Conservation (phyloP, 2,888 invertebrate species). For the Achlya flavicornis region DNA sequence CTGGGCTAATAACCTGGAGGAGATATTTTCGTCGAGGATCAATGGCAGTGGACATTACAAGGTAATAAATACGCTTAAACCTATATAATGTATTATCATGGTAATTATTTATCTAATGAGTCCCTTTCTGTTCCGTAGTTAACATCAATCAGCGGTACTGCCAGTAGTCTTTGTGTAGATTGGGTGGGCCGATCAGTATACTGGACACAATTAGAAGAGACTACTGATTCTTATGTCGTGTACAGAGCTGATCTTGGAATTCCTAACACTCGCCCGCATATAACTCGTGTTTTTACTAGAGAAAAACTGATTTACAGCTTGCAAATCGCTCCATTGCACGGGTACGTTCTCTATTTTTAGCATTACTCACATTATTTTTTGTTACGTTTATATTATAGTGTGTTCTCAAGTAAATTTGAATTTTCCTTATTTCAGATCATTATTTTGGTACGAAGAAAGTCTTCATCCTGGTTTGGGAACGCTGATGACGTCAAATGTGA, state of each 20-base stretch:
- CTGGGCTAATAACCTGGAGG: slow-evolving; percentile 92
- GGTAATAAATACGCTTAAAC: slow-evolving; percentile 41
- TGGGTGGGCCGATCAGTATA: slow-evolving; percentile 94
- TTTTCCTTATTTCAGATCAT: slow-evolving; percentile 70
- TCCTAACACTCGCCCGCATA: slow-evolving; percentile 79
- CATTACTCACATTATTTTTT: neutral
- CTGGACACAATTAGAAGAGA: slow-evolving; percentile 87
- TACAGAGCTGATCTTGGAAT: slow-evolving; percentile 87
- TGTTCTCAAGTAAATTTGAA: slow-evolving; percentile 6
- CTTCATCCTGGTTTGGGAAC: slow-evolving; percentile 83
- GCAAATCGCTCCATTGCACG: slow-evolving; percentile 89
- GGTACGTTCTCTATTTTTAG: slow-evolving; percentile 67
- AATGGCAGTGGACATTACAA: slow-evolving; percentile 80
- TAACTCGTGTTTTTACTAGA: slow-evolving; percentile 82
- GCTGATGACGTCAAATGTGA: slow-evolving; percentile 85
- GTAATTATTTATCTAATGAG: too few species aligned
- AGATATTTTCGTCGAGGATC: slow-evolving; percentile 86
- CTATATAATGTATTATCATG: neutral
- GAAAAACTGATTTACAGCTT: slow-evolving; percentile 86
- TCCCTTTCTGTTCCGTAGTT: slow-evolving; percentile 53
- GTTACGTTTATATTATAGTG: neutral
- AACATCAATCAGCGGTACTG: slow-evolving; percentile 73
- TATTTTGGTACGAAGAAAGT: slow-evolving; percentile 91
- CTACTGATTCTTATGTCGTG: slow-evolving; percentile 79
- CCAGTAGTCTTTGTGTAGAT: slow-evolving; percentile 89